Percentiles rank a stretch among this genome's conserved stretches.
Evolutionary conservation across 1,140 invertebrate genomes (phyloP).

Genomic region (Maniola jurtina): DNA sequence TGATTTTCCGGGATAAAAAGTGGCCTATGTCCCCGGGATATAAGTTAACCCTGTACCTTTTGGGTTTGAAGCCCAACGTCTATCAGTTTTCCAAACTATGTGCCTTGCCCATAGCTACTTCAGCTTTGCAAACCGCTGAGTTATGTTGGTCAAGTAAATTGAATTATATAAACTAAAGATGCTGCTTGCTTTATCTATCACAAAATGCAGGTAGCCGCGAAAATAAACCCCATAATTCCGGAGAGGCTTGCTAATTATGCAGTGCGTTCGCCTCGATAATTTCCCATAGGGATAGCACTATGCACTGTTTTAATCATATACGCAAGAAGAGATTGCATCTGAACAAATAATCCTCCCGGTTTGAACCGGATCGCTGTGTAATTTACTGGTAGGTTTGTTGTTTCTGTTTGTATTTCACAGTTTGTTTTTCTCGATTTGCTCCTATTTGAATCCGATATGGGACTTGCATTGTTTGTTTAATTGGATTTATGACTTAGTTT

Average conservation of each 20-base stretch:
- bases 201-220: slow-evolving; percentile 21
- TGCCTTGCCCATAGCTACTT: too few relatives aligned
- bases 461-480: slow-evolving; percentile 33
- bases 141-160: too few relatives aligned
- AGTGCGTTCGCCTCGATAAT: slow-evolving; percentile 67
- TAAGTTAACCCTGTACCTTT: too few relatives aligned
- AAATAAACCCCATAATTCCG: slow-evolving; percentile 40
- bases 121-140: too few relatives aligned
- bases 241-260: slow-evolving; percentile 65
- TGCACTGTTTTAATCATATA: slow-evolving; percentile 75
- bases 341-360: slow-evolving; percentile 63
- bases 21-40: too few relatives aligned
- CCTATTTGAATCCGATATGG: slow-evolving; percentile 39
- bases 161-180: too few relatives aligned
- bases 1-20: too few relatives aligned
- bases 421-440: slow-evolving; percentile 51
- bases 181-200: slow-evolving; percentile 4
- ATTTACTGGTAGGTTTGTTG: slow-evolving; percentile 63
- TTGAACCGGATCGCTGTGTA: slow-evolving; percentile 60
- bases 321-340: slow-evolving; percentile 69
- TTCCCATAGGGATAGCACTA: slow-evolving; percentile 65
- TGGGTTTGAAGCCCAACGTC: too few relatives aligned
- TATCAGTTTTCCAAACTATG: too few relatives aligned
- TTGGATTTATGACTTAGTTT: slow-evolving; percentile 35
- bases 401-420: slow-evolving; percentile 53